Base-by-base conservation (phyloP, 2,888 invertebrate genomes). In the Metallyticus violacea region DNA sequence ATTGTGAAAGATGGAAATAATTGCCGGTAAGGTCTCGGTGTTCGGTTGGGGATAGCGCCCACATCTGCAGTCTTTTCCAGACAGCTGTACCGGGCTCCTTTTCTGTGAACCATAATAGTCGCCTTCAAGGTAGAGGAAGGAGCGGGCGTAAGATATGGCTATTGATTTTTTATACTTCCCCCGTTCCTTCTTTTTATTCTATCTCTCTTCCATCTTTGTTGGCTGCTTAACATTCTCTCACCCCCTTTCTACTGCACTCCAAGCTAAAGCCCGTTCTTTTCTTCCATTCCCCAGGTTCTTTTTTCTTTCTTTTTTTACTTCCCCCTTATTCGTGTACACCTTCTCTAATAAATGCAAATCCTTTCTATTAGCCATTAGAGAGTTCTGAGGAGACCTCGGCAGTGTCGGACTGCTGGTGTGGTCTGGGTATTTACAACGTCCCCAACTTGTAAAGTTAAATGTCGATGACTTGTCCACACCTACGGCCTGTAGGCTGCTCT, bases 311-410 rank as follows among this genome's bases (percentile, higher is more conserved):
- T n/a, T n/a, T n/a, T 78, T 26, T 25, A 83, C 25, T 5, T 81
- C 26, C 27, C 79, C 27, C 27, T 40, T 26, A 77, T 79, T 27
- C 30, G 27, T 85, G 27, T 80, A 26, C 30, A 76, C 79, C 86
- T 85, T 22, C 28, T 78, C 81, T 85, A 86, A 86, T 86, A 83
- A 86, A 88, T 88, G 86, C 88, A 88, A 86, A 88, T 88, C 88
- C 88, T 30, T 87, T 81, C 81, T 81, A 85, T 82, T 85, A 40
- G 27, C 80, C 40, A 62, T 62, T 62, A 62, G 15, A 62, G 15
- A 62, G 40, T 15, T 22, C 40, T n/a, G n/a, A n/a, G n/a, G n/a
- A n/a, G n/a, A n/a, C n/a, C n/a, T n/a, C 9, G 40, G 40, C 40
- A 62, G 40, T 62, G 40, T 62, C 40, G 15, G 40, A 62, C 40